Evolutionary conservation across 1,140 invertebrate species (phyloP).

Genomic region (Lordiphosa collinella): DNA sequence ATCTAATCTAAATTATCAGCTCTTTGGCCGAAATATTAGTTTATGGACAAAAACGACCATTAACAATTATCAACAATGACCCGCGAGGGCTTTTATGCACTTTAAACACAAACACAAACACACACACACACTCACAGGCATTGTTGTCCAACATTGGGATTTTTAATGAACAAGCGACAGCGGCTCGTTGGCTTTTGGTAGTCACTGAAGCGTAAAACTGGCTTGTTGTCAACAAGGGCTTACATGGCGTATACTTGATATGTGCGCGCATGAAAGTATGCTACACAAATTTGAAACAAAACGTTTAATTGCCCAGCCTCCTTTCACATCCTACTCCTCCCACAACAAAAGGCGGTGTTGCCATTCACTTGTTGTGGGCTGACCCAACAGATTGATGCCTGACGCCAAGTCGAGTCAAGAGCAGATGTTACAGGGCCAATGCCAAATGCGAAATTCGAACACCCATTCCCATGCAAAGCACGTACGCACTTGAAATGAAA

Average conservation of each 20-base stretch:
- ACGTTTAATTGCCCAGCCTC: slow-evolving; percentile 63
- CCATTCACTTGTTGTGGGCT: slow-evolving; percentile 14
- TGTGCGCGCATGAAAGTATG: slow-evolving; percentile 12
- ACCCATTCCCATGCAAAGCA: slow-evolving; percentile 33
- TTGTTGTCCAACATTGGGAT: not conserved
- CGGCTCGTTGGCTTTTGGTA: slow-evolving; percentile 23
- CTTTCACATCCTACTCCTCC: no score
- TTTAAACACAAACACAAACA: slow-evolving; percentile 23
- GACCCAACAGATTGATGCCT: slow-evolving; percentile 58
- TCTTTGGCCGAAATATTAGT: no score
- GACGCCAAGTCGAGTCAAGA: slow-evolving; percentile 7
- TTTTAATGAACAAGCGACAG: slow-evolving; percentile 2
- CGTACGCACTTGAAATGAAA: slow-evolving; percentile 63
- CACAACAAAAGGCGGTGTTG: not conserved
- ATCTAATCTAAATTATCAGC: no score
- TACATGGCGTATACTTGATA: slow-evolving; percentile 42
- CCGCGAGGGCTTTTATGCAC: slow-evolving; percentile 49
- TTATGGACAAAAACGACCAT: no score
- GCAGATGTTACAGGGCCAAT: slow-evolving; percentile 23
- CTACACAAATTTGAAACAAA: slow-evolving; percentile 11
- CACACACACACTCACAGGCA: slow-evolving; percentile 18
- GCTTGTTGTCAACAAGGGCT: slow-evolving; percentile 50
- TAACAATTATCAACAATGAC: slow-evolving; percentile 19
- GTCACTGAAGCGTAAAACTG: slow-evolving; percentile 32
- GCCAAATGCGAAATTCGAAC: slow-evolving; percentile 26